phyloP scores from a whole-genome alignment of 1,140 invertebrate genomes.

The Atta cephalotes region DNA sequence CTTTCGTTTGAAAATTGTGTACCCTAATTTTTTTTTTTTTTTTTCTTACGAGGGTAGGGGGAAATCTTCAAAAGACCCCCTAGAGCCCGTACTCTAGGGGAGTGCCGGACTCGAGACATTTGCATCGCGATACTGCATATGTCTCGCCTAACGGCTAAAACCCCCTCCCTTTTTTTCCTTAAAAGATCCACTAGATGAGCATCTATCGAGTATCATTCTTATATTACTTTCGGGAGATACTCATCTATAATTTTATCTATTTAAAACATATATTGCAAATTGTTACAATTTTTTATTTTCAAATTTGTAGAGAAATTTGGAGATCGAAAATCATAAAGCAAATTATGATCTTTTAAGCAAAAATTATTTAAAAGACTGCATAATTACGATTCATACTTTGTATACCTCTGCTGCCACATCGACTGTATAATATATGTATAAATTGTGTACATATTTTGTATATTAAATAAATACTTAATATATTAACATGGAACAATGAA shows the following conservation, averaged over 20 bases:
- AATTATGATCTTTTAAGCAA: conserved; percentile 19
- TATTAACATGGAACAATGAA: conserved; percentile 16
- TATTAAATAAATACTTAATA: conserved; percentile 38
- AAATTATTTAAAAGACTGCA: conserved; percentile 22
- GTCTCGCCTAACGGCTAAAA: no score
- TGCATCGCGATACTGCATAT: no score
- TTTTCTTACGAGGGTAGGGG: no score
- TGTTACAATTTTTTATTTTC: not conserved
- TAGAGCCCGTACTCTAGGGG: no score
- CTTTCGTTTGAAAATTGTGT: not conserved
- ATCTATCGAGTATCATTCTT: no score
- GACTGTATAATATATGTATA: conserved; percentile 28
- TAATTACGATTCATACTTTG: conserved; percentile 23
- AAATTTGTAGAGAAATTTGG: not conserved
- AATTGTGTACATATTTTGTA: conserved; percentile 27
- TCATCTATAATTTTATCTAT: conserved; percentile 4
- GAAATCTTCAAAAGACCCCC: no score
- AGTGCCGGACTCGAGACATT: no score
- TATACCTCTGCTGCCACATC: conserved; percentile 24
- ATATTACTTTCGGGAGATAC: no score
- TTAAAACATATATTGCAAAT: not conserved
- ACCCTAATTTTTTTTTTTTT: not conserved
- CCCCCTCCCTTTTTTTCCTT: no score
- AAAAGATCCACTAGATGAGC: no score
- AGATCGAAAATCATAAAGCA: not conserved